These are phyloP conservation scores for Apodemus sylvaticus DNA, from an alignment of 2,113 vertebrate species.

Conservation along the genomic window DNA sequence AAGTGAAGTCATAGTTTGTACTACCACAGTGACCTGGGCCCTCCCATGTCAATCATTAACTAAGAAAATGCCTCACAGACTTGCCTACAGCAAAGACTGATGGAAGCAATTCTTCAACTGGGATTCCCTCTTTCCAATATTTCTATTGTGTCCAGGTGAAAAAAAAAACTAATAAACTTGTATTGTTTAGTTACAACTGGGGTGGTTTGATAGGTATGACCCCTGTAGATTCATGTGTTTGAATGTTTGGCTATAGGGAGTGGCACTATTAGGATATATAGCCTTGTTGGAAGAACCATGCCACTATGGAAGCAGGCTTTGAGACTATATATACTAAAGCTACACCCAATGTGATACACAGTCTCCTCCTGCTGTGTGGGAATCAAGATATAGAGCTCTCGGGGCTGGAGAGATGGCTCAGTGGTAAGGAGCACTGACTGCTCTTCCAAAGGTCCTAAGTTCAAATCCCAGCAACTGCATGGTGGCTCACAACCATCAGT, in stretches of 20 bases:
- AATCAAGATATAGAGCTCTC: not conserved
- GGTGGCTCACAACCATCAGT: too few relatives aligned
- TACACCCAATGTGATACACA: not conserved
- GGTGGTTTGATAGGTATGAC: not conserved
- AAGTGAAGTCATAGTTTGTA: not conserved
- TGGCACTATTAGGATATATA: not conserved
- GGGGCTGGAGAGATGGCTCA: too few relatives aligned
- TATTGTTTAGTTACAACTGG: not conserved
- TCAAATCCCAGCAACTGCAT: too few relatives aligned
- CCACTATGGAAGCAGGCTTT: not conserved
- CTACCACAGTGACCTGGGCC: not conserved
- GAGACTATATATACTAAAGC: not conserved
- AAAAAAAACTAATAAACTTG: too few relatives aligned
- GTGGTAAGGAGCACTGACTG: too few relatives aligned
- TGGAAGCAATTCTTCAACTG: not conserved
- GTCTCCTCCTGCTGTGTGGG: not conserved
- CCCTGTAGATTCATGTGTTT: not conserved
- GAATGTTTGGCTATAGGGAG: not conserved
- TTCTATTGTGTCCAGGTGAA: not conserved
- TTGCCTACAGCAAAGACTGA: not conserved
- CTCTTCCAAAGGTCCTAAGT: too few relatives aligned
- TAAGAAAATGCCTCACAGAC: not conserved
- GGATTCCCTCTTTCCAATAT: not conserved
- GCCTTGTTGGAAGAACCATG: not conserved
- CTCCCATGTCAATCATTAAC: not conserved